Base-by-base conservation (phyloP, 2,113 vertebrate species). In the Junco hyemalis region DNA sequence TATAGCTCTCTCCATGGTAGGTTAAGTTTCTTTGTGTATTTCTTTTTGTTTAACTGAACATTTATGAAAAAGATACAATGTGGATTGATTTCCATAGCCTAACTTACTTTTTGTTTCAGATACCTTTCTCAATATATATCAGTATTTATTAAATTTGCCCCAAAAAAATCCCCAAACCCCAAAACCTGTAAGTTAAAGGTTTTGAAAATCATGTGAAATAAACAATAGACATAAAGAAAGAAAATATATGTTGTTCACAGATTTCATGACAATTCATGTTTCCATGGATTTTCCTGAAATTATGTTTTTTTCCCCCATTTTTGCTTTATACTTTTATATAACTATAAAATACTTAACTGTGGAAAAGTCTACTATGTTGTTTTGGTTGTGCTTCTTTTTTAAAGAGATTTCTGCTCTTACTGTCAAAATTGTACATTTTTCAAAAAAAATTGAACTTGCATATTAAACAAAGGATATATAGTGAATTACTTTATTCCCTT, bases 131-230 rank as follows among this genome's bases (percentile, higher is more conserved):
- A 31, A 10, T 48, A 51, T 44, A 22, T 31, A 60, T 69, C 25
- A 73, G 24, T 53, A 53, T 31, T 15, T 60, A 29, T 22, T 40
- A 47, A 76, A 54, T 61, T n/a, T 61, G 4, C 3, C 18, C 26
- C 50, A 23, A 54, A 29, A 29, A 78, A 20, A 36, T 36, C 29
- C 14, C 11, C 8, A 33, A 38, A 38, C 8, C 21, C 12, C 17
- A 51, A 25, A 36, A 13, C 1, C 1, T 28, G 1, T 33, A 50
- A 38, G 9, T 9, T 81, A 3, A 59, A n/a, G 5, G 8, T n/a
- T n/a, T 44, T 51, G 33, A 59, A 73, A 68, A 14, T 74, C 6
- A n/a, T 45, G 4, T 45, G 28, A 82, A 61, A 53, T 40, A 53
- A 60, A 4, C 5, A 35, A 15, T 29, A 54, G 9, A 38, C 7